phyloP scores from a whole-genome alignment of 2,113 vertebrate species.

The Poeciliopsis prolifica region DNA sequence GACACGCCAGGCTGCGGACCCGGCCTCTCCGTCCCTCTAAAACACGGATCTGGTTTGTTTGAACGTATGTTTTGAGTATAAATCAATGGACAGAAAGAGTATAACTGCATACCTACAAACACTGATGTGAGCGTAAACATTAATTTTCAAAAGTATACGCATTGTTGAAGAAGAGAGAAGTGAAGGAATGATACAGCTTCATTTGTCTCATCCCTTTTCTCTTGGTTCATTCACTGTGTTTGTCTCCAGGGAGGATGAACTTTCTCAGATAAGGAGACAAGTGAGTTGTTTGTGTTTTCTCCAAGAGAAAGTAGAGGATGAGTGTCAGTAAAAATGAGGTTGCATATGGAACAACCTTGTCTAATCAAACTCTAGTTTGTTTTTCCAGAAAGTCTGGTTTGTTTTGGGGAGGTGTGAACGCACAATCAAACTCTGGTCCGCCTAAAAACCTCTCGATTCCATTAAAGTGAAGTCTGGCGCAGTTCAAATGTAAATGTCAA shows the following conservation, averaged over 20 bases:
- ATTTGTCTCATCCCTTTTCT: constrained; percentile 33
- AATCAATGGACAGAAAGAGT: constrained; percentile 39
- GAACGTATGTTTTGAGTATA: constrained; percentile 54
- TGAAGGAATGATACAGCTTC: constrained; percentile 36
- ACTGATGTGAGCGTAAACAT: not conserved
- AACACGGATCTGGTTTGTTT: constrained; percentile 53
- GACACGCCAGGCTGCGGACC: constrained; percentile 45
- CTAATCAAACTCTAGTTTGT: no score
- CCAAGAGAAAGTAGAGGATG: not conserved
- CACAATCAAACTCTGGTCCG: no score
- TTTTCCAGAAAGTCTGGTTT: no score
- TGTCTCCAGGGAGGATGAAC: constrained; percentile 52
- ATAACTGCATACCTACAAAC: constrained; percentile 30
- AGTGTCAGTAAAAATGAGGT: no score
- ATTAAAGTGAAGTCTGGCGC: no score
- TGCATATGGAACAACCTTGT: no score
- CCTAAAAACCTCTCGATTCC: no score
- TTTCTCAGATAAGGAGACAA: constrained; percentile 58
- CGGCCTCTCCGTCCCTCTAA: constrained; percentile 62
- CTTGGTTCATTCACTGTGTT: constrained; percentile 13
- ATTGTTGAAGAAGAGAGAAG: constrained; percentile 4
- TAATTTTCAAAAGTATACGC: not conserved
- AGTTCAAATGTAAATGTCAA: no score
- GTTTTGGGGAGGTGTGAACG: no score
- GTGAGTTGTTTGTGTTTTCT: constrained; percentile 35